phyloP scores from a whole-genome alignment of 30 jellyfish, hydroid and myxozoan genomes.

The Clytia hemisphaerica region DNA sequence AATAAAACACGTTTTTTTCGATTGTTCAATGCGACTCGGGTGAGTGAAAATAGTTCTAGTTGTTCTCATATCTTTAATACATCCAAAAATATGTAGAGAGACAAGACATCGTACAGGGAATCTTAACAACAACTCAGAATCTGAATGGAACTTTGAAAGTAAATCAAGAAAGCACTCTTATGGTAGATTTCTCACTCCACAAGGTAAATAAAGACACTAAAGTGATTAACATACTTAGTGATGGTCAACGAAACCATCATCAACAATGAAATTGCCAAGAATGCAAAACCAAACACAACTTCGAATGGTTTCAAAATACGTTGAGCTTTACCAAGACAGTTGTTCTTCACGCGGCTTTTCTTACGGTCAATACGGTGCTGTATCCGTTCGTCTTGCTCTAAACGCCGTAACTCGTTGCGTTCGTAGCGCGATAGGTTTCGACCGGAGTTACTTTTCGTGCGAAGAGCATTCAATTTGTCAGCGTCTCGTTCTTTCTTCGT shows the following conservation, averaged over 20 bases:
- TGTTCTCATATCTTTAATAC: too few species aligned
- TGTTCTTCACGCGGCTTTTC: conserved; percentile 10
- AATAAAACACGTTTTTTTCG: background rate
- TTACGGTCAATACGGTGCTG: conserved; percentile 65
- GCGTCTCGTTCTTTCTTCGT: conserved; percentile 69
- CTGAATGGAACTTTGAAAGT: too few species aligned
- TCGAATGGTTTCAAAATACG: conserved; percentile 57
- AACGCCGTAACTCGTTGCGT: conserved; percentile 61
- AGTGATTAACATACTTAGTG: conserved; percentile 57
- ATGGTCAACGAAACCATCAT: conserved; percentile 52
- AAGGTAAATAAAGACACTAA: background rate
- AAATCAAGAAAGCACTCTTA: too few species aligned
- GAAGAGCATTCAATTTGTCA: conserved; percentile 62
- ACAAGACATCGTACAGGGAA: too few species aligned
- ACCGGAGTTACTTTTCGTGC: conserved; percentile 85
- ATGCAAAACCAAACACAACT: conserved; percentile 58
- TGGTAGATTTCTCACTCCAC: background rate
- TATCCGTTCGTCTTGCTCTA: conserved; percentile 76
- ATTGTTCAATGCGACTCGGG: too few species aligned
- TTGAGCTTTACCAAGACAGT: conserved; percentile 48
- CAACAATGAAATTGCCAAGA: conserved; percentile 49
- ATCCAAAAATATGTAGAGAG: too few species aligned
- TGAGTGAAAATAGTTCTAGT: too few species aligned
- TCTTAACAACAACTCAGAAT: too few species aligned
- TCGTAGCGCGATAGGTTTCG: conserved; percentile 76